Conservation (phyloP, 2,888 invertebrate species). For the Pristionchus japonicus region DNA sequence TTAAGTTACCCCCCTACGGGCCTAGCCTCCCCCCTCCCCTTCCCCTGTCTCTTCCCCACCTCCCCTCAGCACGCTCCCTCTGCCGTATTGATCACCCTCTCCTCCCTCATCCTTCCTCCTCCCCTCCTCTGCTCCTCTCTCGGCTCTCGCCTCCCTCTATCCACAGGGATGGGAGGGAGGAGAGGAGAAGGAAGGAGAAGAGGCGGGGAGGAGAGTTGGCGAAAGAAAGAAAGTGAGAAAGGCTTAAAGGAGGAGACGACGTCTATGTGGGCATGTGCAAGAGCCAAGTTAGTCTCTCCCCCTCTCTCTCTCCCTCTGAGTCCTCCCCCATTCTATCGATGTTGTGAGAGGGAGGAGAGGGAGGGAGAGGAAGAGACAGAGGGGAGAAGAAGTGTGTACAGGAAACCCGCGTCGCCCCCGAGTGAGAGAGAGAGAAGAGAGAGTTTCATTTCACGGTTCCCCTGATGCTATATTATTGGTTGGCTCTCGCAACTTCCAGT, state of each 20-base stretch:
- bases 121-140: too few relatives aligned
- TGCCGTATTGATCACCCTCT: not conserved
- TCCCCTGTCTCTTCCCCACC: not conserved
- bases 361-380: not conserved
- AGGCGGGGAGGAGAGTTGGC: not conserved
- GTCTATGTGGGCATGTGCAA: not conserved
- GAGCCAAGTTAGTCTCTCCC: conserved; percentile 76
- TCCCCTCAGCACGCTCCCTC: not conserved
- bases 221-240: conserved; percentile 1
- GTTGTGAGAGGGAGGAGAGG: not conserved
- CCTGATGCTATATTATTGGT: too few relatives aligned
- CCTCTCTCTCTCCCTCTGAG: conserved; percentile 80
- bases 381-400: not conserved
- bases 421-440: too few relatives aligned
- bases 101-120: conserved; percentile 20
- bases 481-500: too few relatives aligned
- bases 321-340: conserved; percentile 22
- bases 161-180: not conserved
- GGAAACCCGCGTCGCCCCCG: not conserved
- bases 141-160: conserved; percentile 42
- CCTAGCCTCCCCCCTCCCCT: not conserved
- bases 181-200: conserved; percentile 1
- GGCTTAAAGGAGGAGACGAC: conserved; percentile 15
- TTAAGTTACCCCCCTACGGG: not conserved
- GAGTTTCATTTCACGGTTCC: not conserved